Evolutionary conservation across 2,888 invertebrate species (phyloP), one percentile per base, ranked within the genome.

Genomic region (Boloria euphrosyne): DNA sequence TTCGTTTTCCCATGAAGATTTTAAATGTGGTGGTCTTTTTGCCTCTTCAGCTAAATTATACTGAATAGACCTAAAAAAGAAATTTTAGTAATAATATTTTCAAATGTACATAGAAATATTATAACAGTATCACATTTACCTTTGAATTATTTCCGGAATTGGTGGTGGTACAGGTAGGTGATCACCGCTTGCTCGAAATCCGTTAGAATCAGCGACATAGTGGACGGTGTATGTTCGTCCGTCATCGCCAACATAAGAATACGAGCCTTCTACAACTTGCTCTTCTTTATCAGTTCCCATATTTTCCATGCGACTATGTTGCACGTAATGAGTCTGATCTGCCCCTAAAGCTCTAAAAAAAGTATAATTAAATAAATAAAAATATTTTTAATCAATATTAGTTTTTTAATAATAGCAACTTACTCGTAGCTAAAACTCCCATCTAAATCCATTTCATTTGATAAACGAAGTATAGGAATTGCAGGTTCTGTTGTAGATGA

Each of bases 81-180:
- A 46, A 16, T 27, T 60, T 46, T 49, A 14, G 18, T 55, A 13
- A 6, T n/a, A 13, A 22, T 31, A n/a, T 22, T 60, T 49, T 27
- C 17, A n/a, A 31, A 50, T 62, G 17, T 61, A 27, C 64, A 31
- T 52, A 17, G 51, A 49, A 55, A 54, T 16, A 14, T 14, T 4
- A 27, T 16, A 27, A 44, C 47, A 13, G 3, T 22, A 50, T 62
- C 58, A 64, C 44, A 52, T 31, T 62, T 76, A 94, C 87, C 93
- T 93, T 80, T 94, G 94, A 76, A 95, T 95, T 53, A 94, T 95
- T 79, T 93, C 94, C 44, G 96, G 96, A 74, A 96, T 92, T 27
- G 96, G 95, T 49, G 96, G 96, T 7, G 96, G 94, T 44, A 95
- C 95, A 50, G 96, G 96, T 74, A 96, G 85, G 83, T 96, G 96